phyloP scores from a whole-genome alignment of 1,140 invertebrate genomes.

The Pectinophora gossypiella region DNA sequence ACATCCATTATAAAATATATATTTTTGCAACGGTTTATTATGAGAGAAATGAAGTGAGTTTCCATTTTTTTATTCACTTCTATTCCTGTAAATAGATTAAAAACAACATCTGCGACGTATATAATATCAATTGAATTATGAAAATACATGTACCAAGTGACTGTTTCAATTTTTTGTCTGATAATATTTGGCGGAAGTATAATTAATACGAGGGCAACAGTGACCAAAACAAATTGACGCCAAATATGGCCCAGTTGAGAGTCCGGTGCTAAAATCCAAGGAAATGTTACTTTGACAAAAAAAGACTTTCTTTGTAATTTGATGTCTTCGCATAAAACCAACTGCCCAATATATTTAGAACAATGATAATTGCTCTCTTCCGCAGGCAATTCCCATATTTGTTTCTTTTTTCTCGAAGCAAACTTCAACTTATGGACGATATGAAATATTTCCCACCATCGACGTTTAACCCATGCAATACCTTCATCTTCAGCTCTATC shows the following conservation, averaged over 20 bases:
- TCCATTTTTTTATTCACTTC: not conserved
- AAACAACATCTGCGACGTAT: constrained; percentile 41
- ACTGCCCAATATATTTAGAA: constrained; percentile 59
- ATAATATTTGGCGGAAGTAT: constrained; percentile 20
- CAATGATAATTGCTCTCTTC: constrained; percentile 60
- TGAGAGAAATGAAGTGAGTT: constrained; percentile 31
- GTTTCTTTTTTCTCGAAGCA: constrained; percentile 17
- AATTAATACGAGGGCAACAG: constrained; percentile 41
- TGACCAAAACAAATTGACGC: constrained; percentile 34
- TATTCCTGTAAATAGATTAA: constrained; percentile 38
- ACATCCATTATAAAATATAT: constrained; percentile 43
- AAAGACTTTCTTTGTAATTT: constrained; percentile 45
- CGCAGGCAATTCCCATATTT: constrained; percentile 30
- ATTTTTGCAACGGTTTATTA: constrained; percentile 35
- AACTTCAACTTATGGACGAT: constrained; percentile 29
- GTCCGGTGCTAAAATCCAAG: constrained; percentile 47
- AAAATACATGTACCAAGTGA: constrained; percentile 40
- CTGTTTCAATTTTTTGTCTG: constrained; percentile 5
- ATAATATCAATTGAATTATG: constrained; percentile 43
- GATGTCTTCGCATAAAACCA: constrained; percentile 48
- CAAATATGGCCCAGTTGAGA: constrained; percentile 42
- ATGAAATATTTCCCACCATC: constrained; percentile 58
- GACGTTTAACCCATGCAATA: constrained; percentile 46
- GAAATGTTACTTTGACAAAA: constrained; percentile 50
- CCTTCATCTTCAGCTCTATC: constrained; percentile 57